Base-by-base conservation (phyloP, 2,888 invertebrate genomes). In the Sipha maydis region DNA sequence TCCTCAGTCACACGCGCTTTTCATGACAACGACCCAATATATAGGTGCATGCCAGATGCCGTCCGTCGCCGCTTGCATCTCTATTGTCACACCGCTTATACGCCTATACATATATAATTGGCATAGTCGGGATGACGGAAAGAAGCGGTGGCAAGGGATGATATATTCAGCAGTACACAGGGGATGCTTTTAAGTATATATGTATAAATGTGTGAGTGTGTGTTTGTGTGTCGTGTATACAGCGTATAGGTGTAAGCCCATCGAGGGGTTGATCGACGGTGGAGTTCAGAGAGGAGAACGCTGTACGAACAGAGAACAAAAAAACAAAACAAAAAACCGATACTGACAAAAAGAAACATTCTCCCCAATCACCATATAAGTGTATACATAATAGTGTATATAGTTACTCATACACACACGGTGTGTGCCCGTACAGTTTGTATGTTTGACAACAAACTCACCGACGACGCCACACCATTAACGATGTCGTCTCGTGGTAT, bases 381-480 rank as follows among this genome's bases (percentile, higher is more conserved):
- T 75, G 19, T 75, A 75, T 21, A 48, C 34, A 75, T 75, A 41
- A 61, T 56, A 73, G 69, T 25, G 28, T 69, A 31, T 83, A 73
- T 54, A 73, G 41, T 83, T 14, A 56, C 73, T 56, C 71, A 31
- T 19, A 34, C 54, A 61, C 25, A 61, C 61, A 21, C 61, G 28
- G 11, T 71, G 75, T 28, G 38, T 38, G 54, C 69, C 61, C 19
- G 14, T 17, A 41, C n/a, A 3, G 21, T 9, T 75, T 61, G 34
- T 77, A 61, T 75, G 88, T 88, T 88, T 82, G 88, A 88, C 88
- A 67, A 88, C 82, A 82, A 88, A 88, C 88, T 80, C 88, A 61
- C 73, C 61, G 54, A 76, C 48, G 61, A 76, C 75, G 77, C 85
- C 67, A 69, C 69, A 11, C 67, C 67, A 31, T 67, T 25, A 76